Conservation (phyloP, 2,113 vertebrate genomes). For the Noctilio leporinus region DNA sequence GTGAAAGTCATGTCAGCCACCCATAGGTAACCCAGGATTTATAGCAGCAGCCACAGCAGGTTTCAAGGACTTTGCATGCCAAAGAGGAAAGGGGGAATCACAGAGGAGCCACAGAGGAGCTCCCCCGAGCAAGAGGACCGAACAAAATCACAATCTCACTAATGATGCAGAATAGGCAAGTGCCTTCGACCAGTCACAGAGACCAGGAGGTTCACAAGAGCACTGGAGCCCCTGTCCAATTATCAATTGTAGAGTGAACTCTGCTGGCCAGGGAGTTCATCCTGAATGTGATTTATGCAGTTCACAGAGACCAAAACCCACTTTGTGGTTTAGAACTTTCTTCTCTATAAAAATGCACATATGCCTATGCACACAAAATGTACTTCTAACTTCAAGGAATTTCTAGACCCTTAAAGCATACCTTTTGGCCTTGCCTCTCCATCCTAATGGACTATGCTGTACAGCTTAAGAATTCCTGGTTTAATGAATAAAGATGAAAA, state of each 20-base stretch:
- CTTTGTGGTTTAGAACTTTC: background rate
- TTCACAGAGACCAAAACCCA: background rate
- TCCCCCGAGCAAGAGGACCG: constrained; percentile 37
- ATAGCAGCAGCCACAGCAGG: background rate
- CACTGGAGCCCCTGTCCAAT: constrained; percentile 36
- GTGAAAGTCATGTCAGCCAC: background rate
- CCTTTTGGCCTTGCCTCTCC: background rate
- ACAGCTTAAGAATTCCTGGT: background rate
- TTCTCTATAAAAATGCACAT: background rate
- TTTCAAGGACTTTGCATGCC: constrained; percentile 60
- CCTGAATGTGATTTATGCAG: background rate
- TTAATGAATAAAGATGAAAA: background rate
- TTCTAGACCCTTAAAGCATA: background rate
- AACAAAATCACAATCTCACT: constrained; percentile 26
- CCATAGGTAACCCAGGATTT: background rate
- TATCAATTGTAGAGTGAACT: constrained; percentile 57
- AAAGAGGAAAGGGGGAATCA: constrained; percentile 2
- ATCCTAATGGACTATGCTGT: background rate
- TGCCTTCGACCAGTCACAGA: constrained; percentile 3
- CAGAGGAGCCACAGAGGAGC: constrained; percentile 23
- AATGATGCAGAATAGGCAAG: background rate
- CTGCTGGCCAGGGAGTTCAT: constrained; percentile 17
- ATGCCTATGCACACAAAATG: background rate
- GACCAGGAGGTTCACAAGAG: constrained; percentile 7
- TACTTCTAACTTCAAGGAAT: constrained; percentile 7